Base-by-base conservation (phyloP, 2,888 invertebrate species). In the Amphipyra berbera region DNA sequence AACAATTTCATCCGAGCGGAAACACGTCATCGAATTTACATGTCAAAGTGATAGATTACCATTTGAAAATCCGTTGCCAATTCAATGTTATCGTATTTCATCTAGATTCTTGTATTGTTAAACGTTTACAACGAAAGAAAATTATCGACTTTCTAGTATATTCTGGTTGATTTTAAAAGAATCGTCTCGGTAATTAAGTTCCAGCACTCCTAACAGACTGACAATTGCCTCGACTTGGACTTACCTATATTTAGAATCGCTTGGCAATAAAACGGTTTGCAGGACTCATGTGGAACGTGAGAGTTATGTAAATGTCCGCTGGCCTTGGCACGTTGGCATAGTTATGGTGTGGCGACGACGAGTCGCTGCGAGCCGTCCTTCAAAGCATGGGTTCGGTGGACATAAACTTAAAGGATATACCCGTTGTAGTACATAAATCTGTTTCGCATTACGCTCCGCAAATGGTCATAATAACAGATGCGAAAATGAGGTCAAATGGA, bases 321-420 rank as follows among this genome's bases (percentile, higher is more conserved):
- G 83, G 75, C 90, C 91, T 88, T 90, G 90, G 88, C 88, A 87
- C 85, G 81, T 80, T 90, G 84, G 88, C 88, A 87, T 82, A 78
- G 71, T 82, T 86, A 71, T 76, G 76, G 71, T 67, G 65, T 75
- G 78, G 81, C 82, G 84, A 71, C 83, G 64, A 45, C 2, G 30
- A 38, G 73, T 61, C 78, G 79, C 42, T 38, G 13, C 54, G 38
- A 49, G 27, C 61, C 47, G 79, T 79, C 79, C 79, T 78, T 75
- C 77, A 48, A 41, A 64, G 8, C 46, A 27, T 57, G 63, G 57
- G 50, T 58, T 56, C 37, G 49, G 37, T 40, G 45, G 59, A 64
- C 50, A 62, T 50, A 42, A 64, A 70, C 48, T 62, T 60, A 57
- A 58, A 68, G 68, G 64, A 76, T 69, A 61, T 9, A 48, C 14